phyloP scores from a whole-genome alignment of 2,797 vertebrate species.

The Triplophysa bombifrons region DNA sequence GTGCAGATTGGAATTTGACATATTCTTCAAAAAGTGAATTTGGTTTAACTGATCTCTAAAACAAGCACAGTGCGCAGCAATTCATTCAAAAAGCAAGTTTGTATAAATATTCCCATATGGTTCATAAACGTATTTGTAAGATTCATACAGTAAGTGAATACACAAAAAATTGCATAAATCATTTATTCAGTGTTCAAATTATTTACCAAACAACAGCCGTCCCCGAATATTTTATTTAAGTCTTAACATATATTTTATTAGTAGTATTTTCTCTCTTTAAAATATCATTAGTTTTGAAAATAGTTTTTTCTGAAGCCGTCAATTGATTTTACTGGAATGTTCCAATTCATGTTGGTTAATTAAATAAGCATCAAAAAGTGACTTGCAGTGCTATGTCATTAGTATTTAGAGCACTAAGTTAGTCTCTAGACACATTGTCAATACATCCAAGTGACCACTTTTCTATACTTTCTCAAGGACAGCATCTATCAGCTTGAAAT shows the following conservation, averaged over 20 bases:
- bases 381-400: conserved; percentile 34
- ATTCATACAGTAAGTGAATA: not conserved
- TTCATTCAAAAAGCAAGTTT: conserved; percentile 5
- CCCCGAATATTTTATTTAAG: not conserved
- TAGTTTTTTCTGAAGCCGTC: conserved; percentile 18
- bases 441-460: conserved; percentile 52
- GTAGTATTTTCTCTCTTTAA: not conserved
- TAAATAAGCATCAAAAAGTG: conserved; percentile 39
- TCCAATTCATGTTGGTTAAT: conserved; percentile 31
- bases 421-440: conserved; percentile 42
- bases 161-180: not conserved
- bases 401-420: conserved; percentile 35
- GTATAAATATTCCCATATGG: not conserved
- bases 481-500: conserved; percentile 55
- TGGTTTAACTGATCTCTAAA: not conserved
- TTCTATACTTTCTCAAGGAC: conserved; percentile 57
- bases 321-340: conserved; percentile 29
- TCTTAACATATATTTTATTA: not conserved
- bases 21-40: conserved; percentile 6
- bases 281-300: conserved; percentile 17
- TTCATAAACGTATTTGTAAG: not conserved
- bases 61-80: not conserved
- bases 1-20: conserved; percentile 11
- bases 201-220: not conserved
- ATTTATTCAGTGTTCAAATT: not conserved